Percentiles rank a stretch among this genome's conserved stretches.
These are phyloP conservation scores for Clupea harengus DNA, from an alignment of 2,113 vertebrate species.

Conservation along the genomic window DNA sequence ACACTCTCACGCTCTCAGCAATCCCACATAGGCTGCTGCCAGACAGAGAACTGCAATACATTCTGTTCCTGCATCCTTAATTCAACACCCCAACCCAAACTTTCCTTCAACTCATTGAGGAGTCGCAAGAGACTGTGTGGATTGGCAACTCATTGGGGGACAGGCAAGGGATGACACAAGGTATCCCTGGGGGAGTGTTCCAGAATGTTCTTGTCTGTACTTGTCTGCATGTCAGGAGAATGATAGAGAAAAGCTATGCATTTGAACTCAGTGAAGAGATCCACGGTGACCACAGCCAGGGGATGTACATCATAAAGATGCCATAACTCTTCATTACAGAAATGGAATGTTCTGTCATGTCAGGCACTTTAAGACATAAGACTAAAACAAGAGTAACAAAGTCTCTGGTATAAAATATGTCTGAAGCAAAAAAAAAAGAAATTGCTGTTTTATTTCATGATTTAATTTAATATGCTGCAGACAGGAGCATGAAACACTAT, in stretches of 20 bases:
- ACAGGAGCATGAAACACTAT: not conserved
- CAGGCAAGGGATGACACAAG: not conserved
- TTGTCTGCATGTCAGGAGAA: not conserved
- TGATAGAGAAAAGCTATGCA: not conserved
- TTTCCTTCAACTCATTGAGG: not conserved
- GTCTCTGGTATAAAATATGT: not conserved
- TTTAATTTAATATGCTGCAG: not conserved
- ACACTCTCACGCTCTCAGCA: not conserved
- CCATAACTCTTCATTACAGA: not conserved
- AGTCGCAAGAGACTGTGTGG: not conserved
- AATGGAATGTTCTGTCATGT: not conserved
- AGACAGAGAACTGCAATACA: not conserved
- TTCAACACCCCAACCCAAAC: not conserved
- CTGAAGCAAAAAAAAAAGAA: not conserved
- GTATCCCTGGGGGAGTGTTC: not conserved
- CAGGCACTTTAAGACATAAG: not conserved
- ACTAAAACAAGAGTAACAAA: not conserved
- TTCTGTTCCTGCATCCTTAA: not conserved
- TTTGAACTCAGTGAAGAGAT: not conserved
- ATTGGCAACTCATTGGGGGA: not conserved
- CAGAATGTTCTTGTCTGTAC: not conserved
- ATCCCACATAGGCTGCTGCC: not conserved
- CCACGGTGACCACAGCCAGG: not conserved
- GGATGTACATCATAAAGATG: not conserved
- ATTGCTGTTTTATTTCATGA: not conserved